A percentile compares a stretch with the other conserved stretches of the same genome.
Evolutionary conservation across 2,113 vertebrate species (phyloP).

Genomic region (Nibea coibor): DNA sequence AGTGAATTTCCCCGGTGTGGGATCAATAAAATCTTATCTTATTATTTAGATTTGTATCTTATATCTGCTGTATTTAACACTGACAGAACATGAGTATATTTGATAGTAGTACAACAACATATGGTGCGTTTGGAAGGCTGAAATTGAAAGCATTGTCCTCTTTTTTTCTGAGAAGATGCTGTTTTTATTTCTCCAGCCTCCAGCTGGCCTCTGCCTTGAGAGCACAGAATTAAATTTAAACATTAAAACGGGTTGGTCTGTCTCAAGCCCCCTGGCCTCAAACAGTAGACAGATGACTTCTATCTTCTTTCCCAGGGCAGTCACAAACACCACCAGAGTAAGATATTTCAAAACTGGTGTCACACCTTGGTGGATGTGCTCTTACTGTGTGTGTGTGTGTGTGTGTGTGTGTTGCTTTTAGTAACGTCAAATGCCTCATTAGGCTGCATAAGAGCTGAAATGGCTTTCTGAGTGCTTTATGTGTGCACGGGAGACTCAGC

Average conservation of each 20-base stretch:
- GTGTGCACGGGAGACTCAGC: slow-evolving; percentile 53
- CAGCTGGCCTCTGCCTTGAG: slow-evolving; percentile 45
- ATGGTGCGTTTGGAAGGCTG: slow-evolving; percentile 30
- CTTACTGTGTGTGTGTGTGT: slow-evolving; percentile 23
- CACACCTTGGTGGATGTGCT: slow-evolving; percentile 32
- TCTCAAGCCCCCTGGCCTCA: slow-evolving; percentile 47
- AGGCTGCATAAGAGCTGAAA: slow-evolving; percentile 55
- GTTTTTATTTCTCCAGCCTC: slow-evolving; percentile 61
- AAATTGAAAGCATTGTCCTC: slow-evolving; percentile 45
- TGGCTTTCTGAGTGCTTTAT: slow-evolving; percentile 61
- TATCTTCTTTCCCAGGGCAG: slow-evolving; percentile 57
- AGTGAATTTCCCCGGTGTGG: too few species aligned
- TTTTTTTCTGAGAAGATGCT: slow-evolving; percentile 39
- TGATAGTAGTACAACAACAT: slow-evolving; percentile 31
- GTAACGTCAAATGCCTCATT: slow-evolving; percentile 69
- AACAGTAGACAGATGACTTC: slow-evolving; percentile 70
- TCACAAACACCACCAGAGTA: slow-evolving; percentile 43
- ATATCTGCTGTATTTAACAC: slow-evolving; percentile 15
- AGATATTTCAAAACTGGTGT: slow-evolving; percentile 55
- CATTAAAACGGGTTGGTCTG: slow-evolving; percentile 66
- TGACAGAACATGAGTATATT: slow-evolving; percentile 10
- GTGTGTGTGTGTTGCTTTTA: slow-evolving; percentile 48
- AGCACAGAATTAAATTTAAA: slow-evolving; percentile 76
- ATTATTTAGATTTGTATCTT: too few species aligned
- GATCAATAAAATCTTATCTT: too few species aligned